A percentile compares a stretch with the other conserved stretches of the same genome.
These are phyloP conservation scores for Meloidogyne floridensis DNA, from an alignment of 1,140 invertebrate species.

Conservation along the genomic window DNA sequence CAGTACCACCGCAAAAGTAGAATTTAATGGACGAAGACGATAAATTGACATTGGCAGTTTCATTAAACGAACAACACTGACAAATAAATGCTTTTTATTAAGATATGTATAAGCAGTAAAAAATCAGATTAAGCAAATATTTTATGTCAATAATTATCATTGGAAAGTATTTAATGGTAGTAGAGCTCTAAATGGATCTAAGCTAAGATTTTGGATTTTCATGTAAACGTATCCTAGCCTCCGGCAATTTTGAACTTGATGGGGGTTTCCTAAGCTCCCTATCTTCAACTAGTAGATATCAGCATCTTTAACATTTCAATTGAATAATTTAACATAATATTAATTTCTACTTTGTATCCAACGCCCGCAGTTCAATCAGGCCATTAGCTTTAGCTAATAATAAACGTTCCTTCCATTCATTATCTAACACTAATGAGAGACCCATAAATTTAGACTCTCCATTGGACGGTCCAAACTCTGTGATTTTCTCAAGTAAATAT, in stretches of 20 bases:
- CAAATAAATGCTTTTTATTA: not conserved
- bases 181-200: no score
- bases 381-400: conserved; percentile 24
- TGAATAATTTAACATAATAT: no score
- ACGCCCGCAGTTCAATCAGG: conserved; percentile 5
- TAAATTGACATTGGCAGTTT: conserved; percentile 15
- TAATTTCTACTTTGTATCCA: not conserved
- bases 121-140: no score
- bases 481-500: conserved; percentile 22
- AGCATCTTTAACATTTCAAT: no score
- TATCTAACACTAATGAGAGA: not conserved
- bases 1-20: conserved; percentile 1
- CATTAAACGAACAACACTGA: not conserved
- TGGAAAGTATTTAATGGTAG: no score
- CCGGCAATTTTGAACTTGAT: no score
- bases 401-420: conserved; percentile 1
- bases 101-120: not conserved
- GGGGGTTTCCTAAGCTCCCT: no score
- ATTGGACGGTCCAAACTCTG: conserved; percentile 23
- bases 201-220: no score
- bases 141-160: no score
- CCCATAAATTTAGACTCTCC: conserved; percentile 25
- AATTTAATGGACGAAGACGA: conserved; percentile 24
- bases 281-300: no score
- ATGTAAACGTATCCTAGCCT: no score